Evolutionary conservation across 2,797 vertebrate genomes (phyloP).

Genomic region (Brachyrhaphis roseni): DNA sequence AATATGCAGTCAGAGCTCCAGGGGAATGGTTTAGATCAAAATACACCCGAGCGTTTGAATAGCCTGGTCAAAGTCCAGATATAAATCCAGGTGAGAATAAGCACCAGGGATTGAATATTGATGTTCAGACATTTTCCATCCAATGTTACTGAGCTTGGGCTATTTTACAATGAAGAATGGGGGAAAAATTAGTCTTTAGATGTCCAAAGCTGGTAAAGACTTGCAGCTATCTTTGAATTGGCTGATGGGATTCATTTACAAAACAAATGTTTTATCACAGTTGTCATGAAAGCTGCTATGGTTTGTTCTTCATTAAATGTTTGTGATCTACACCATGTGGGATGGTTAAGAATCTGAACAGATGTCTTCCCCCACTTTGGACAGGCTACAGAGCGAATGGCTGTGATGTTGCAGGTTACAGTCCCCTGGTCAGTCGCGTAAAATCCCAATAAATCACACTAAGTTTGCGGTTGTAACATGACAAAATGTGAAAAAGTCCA

Average conservation of each 20-base stretch:
- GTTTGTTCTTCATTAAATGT: not conserved
- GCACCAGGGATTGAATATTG: not conserved
- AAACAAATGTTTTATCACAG: not conserved
- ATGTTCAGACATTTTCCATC: not conserved
- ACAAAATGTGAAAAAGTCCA: not conserved
- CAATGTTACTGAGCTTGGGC: not conserved
- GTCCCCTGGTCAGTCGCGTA: not conserved
- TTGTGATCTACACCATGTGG: not conserved
- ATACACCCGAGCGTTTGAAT: not conserved
- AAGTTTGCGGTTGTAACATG: not conserved
- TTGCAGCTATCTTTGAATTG: not conserved
- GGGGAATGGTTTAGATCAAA: not conserved
- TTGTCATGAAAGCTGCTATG: not conserved
- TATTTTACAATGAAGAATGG: not conserved
- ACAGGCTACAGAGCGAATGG: not conserved
- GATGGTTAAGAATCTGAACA: not conserved
- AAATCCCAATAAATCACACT: conserved; percentile 1
- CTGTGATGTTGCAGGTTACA: not conserved
- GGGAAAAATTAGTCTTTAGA: no score
- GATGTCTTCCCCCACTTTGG: not conserved
- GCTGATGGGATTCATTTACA: not conserved
- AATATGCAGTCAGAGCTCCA: not conserved
- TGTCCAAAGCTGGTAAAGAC: not conserved
- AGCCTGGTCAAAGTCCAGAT: not conserved
- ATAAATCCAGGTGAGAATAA: not conserved